Evolutionary conservation across 53 echinoderm and acorn worm genomes (phyloP).

Genomic region (Pentamera pediparva): DNA sequence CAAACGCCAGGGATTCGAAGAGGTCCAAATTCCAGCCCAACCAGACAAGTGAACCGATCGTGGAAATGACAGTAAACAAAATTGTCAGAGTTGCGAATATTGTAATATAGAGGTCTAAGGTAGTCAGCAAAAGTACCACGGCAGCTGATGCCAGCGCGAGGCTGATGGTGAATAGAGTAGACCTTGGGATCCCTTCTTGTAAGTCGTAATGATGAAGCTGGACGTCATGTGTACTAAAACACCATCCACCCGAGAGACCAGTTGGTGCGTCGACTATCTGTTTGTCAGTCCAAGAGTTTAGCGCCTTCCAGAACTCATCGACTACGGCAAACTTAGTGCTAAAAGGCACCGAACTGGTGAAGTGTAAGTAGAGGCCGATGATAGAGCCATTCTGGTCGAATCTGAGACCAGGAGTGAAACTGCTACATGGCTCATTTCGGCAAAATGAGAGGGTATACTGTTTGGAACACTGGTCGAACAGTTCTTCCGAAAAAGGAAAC

Average conservation of each 20-base stretch:
- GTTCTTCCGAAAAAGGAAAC: slow-evolving; percentile 35
- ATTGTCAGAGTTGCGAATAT: slow-evolving; percentile 49
- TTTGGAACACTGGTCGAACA: slow-evolving; percentile 30
- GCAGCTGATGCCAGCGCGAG: slow-evolving; percentile 41
- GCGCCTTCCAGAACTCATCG: slow-evolving; percentile 35
- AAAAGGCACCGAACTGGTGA: slow-evolving; percentile 8
- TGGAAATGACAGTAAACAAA: slow-evolving; percentile 47
- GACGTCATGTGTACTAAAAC: neutral
- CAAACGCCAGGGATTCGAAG: slow-evolving; percentile 48
- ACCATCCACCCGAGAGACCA: slow-evolving; percentile 47
- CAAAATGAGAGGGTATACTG: neutral
- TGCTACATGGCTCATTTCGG: neutral
- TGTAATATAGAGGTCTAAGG: slow-evolving; percentile 44
- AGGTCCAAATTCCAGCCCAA: slow-evolving; percentile 73
- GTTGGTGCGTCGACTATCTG: slow-evolving; percentile 33
- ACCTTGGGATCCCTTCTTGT: slow-evolving; percentile 38
- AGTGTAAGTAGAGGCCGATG: slow-evolving; percentile 20
- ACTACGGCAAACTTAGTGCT: slow-evolving; percentile 28
- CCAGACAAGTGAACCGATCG: slow-evolving; percentile 45
- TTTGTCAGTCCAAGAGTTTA: slow-evolving; percentile 38
- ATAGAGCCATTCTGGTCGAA: slow-evolving; percentile 28
- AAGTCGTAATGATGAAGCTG: slow-evolving; percentile 58
- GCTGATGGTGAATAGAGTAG: slow-evolving; percentile 31
- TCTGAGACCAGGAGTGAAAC: slow-evolving; percentile 17
- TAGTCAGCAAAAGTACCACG: slow-evolving; percentile 40